phyloP scores from a whole-genome alignment of 2,797 vertebrate species.

The Cygnus olor region DNA sequence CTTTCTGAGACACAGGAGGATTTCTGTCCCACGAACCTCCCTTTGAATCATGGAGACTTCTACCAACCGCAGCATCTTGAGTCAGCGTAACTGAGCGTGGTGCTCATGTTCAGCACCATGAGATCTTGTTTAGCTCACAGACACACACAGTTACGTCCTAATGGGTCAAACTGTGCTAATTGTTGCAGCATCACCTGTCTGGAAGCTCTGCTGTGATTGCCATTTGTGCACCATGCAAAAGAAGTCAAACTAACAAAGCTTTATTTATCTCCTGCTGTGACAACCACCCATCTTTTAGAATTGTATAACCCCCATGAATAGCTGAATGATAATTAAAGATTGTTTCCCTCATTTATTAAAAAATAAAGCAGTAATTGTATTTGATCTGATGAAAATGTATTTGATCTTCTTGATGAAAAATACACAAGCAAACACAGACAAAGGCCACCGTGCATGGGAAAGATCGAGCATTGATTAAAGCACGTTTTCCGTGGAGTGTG shows the following conservation, averaged over 20 bases:
- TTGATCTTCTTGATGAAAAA: neutral
- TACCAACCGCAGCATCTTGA: neutral
- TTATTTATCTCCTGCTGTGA: neutral
- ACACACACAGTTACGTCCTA: neutral
- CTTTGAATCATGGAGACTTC: neutral
- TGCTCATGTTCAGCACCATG: neutral
- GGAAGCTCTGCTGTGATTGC: neutral
- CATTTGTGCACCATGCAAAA: accelerated
- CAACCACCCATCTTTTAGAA: neutral
- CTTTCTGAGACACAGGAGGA: neutral
- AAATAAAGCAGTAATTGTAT: neutral
- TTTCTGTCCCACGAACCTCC: accelerated
- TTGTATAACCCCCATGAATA: neutral
- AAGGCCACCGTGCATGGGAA: neutral
- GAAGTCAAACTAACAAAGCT: neutral
- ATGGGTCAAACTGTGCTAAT: accelerated
- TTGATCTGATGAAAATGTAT: no score
- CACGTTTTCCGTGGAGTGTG: neutral
- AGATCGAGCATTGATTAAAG: neutral
- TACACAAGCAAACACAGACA: neutral
- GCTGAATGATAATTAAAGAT: neutral
- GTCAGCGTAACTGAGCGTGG: accelerated
- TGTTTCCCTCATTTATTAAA: neutral
- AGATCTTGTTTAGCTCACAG: neutral
- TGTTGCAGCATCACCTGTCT: neutral